A percentile compares a stretch with the other conserved stretches of the same genome.
phyloP scores from a whole-genome alignment of 2,888 invertebrate genomes.

The Lamellibrachia satsuma region DNA sequence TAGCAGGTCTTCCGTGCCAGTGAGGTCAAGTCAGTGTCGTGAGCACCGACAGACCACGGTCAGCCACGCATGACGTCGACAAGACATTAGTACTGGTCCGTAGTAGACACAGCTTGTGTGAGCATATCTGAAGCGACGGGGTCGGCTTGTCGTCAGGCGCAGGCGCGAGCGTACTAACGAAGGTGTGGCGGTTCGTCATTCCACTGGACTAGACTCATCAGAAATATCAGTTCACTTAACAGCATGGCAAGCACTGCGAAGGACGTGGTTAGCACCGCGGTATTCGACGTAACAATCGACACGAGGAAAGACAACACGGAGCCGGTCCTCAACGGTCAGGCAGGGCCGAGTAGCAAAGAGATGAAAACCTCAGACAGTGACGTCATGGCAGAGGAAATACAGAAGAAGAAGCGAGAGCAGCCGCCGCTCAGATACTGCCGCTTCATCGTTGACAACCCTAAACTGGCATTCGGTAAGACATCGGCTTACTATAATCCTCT shows the following conservation, averaged over 20 bases:
- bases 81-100: not conserved
- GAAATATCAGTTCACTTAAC: not conserved
- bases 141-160: not conserved
- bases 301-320: not conserved
- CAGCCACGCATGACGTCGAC: not conserved
- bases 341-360: not conserved
- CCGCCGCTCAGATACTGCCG: not conserved
- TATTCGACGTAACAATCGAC: not conserved
- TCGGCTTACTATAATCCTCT: not conserved
- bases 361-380: not conserved
- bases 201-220: too few relatives aligned
- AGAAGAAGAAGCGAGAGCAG: not conserved
- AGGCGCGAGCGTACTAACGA: not conserved
- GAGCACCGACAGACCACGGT: not conserved
- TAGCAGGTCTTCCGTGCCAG: constrained; percentile 47
- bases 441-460: constrained; percentile 3
- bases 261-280: not conserved
- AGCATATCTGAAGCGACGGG: not conserved
- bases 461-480: constrained; percentile 13
- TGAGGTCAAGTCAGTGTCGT: not conserved
- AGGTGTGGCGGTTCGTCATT: not conserved
- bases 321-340: not conserved
- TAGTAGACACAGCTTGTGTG: not conserved
- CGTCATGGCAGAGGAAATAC: not conserved
- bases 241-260: not conserved